Conservation (phyloP, 1,140 invertebrate genomes). For the Halictus rubicundus region DNA sequence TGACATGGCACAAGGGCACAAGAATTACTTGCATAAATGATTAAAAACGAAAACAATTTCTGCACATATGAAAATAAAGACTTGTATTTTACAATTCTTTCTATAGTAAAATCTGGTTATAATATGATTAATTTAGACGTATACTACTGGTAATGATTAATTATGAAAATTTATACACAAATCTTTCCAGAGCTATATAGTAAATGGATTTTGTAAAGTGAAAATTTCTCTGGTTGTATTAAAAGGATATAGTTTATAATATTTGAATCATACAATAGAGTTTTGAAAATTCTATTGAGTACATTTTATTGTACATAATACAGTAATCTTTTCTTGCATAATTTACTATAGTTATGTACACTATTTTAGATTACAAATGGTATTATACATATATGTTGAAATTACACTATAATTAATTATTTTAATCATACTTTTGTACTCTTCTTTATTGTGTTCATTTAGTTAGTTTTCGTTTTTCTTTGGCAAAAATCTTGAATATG, state of each 20-base stretch:
- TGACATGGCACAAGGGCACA: not conserved
- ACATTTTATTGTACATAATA: slow-evolving; percentile 24
- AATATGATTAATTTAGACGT: slow-evolving; percentile 1
- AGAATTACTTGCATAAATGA: slow-evolving; percentile 13
- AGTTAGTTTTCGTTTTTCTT: slow-evolving; percentile 64
- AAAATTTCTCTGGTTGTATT: not conserved
- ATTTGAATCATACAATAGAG: slow-evolving; percentile 10
- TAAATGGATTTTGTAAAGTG: slow-evolving; percentile 7
- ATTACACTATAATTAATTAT: slow-evolving; percentile 64
- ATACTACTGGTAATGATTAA: not conserved
- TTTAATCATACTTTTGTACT: slow-evolving; percentile 68
- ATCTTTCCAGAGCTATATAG: slow-evolving; percentile 10
- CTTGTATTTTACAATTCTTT: slow-evolving; percentile 27
- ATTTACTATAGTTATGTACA: slow-evolving; percentile 41
- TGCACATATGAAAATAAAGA: slow-evolving; percentile 13
- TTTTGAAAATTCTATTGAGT: slow-evolving; percentile 28
- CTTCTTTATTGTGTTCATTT: slow-evolving; percentile 69
- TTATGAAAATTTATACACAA: slow-evolving; percentile 10
- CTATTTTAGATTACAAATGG: slow-evolving; percentile 69
- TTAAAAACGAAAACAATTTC: slow-evolving; percentile 1
- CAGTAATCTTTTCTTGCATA: slow-evolving; percentile 14
- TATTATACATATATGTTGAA: slow-evolving; percentile 69
- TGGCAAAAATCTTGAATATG: slow-evolving; percentile 57
- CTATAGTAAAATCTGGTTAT: slow-evolving; percentile 28
- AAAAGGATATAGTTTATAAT: slow-evolving; percentile 5